phyloP scores from a whole-genome alignment of 2,113 vertebrate species.

The Bos taurus region DNA sequence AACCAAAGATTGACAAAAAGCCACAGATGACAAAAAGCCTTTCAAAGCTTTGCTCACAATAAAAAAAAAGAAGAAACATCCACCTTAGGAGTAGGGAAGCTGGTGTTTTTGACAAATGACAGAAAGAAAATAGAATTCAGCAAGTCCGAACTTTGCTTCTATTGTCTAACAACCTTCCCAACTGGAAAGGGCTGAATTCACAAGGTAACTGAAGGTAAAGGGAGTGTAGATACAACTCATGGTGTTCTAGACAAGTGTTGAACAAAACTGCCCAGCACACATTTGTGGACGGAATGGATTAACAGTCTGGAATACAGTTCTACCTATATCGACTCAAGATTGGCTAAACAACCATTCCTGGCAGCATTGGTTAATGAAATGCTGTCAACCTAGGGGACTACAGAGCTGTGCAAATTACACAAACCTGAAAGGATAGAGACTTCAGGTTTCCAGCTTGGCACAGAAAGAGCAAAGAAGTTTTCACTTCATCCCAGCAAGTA shows the following conservation, averaged over 20 bases:
- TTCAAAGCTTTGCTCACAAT: not conserved
- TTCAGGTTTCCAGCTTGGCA: not conserved
- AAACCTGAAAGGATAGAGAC: not conserved
- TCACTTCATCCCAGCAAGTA: not conserved
- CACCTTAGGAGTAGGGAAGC: not conserved
- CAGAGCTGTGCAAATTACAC: not conserved
- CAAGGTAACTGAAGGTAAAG: not conserved
- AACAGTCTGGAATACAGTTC: not conserved
- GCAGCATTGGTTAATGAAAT: not conserved
- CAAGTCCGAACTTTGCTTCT: not conserved
- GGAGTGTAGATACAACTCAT: not conserved
- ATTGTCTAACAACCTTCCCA: not conserved
- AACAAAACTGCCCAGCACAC: not conserved
- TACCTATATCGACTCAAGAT: not conserved
- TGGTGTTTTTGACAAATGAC: not conserved
- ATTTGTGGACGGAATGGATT: not conserved
- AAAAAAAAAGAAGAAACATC: not conserved
- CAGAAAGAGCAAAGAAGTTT: not conserved
- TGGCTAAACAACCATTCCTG: not conserved
- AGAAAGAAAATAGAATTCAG: not conserved
- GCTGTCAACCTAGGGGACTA: not conserved
- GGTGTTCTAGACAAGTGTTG: not conserved
- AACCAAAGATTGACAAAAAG: not conserved
- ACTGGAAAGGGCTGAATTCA: not conserved
- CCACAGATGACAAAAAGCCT: not conserved